These are phyloP conservation scores for Nymphicus hollandicus DNA, from an alignment of 2,113 vertebrate species.

Conservation along the genomic window DNA sequence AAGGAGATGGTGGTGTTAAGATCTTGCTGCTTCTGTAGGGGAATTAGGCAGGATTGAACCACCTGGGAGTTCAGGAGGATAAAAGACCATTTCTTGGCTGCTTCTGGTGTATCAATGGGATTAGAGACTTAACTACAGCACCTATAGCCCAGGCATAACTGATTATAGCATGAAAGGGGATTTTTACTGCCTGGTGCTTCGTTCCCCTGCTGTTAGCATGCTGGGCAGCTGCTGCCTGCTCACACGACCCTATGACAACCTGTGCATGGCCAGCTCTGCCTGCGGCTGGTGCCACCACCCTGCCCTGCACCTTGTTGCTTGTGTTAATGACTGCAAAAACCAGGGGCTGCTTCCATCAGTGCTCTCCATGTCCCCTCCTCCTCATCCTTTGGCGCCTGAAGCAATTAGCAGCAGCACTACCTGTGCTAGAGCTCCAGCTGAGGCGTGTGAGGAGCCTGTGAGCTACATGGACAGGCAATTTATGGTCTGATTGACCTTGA, in stretches of 20 bases:
- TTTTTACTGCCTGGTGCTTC: background rate
- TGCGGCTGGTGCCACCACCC: background rate
- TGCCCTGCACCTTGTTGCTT: background rate
- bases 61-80: background rate
- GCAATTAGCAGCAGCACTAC: background rate
- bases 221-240: background rate
- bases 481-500: background rate
- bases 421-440: background rate
- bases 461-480: accelerated
- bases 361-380: background rate
- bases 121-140: background rate
- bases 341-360: background rate
- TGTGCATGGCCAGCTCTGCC: background rate
- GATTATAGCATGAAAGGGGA: background rate
- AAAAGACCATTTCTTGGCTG: background rate
- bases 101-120: background rate
- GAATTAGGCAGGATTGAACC: background rate
- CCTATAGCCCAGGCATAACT: background rate
- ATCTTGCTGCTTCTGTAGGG: background rate
- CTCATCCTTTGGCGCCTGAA: background rate
- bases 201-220: background rate
- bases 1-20: background rate
- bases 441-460: background rate
- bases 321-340: background rate
- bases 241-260: background rate